Evolutionary conservation across 2,888 invertebrate species (phyloP).

Genomic region (Aethes cnicana): DNA sequence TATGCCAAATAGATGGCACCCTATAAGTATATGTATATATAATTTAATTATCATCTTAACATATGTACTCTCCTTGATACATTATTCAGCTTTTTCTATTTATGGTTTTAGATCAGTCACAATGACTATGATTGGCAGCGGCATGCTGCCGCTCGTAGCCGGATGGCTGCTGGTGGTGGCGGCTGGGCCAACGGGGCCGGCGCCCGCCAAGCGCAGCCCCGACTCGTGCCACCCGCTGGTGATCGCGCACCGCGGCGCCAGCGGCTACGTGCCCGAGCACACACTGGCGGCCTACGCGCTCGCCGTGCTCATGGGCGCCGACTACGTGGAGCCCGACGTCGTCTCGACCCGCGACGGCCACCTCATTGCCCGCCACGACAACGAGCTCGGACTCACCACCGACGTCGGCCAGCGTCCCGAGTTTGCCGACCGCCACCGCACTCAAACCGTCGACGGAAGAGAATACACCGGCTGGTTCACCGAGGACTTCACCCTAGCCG

Average conservation of each 20-base stretch:
- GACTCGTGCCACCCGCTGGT: conserved; percentile 61
- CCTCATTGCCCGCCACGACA: conserved; percentile 70
- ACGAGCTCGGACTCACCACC: conserved; percentile 64
- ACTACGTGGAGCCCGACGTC: conserved; percentile 72
- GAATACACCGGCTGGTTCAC: conserved; percentile 66
- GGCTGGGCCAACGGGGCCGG: conserved; percentile 32
- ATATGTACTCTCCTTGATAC: no score
- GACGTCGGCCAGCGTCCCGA: conserved; percentile 60
- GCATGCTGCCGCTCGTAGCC: conserved; percentile 26
- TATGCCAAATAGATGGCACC: no score
- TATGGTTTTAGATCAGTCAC: conserved; percentile 34
- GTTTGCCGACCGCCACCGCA: conserved; percentile 60
- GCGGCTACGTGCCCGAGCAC: conserved; percentile 73
- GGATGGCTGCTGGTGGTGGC: conserved; percentile 27
- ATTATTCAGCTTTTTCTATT: no score
- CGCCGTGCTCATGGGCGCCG: conserved; percentile 70
- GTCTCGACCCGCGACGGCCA: conserved; percentile 71
- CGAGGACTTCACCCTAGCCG: conserved; percentile 71
- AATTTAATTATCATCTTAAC: no score
- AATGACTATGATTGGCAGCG: conserved; percentile 25
- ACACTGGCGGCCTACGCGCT: conserved; percentile 71
- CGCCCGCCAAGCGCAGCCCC: conserved; percentile 41
- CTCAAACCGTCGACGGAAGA: conserved; percentile 58
- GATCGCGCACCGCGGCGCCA: conserved; percentile 71
- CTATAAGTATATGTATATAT: no score